phyloP scores from a whole-genome alignment of 92 coral and sea anemone genomes.

The Bergia sp. region DNA sequence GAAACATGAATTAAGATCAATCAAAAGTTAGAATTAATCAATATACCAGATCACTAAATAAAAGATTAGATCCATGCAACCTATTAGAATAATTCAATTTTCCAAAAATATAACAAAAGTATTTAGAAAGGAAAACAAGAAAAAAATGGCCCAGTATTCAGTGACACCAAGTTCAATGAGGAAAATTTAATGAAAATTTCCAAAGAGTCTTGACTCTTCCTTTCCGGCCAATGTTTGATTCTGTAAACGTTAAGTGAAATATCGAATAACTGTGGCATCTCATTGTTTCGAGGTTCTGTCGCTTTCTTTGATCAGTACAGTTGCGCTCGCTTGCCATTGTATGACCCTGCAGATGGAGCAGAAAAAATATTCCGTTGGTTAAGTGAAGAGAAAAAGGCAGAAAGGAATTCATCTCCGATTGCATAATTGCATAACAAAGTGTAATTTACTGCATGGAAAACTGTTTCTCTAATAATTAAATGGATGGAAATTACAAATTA shows the following conservation, averaged over 20 bases:
- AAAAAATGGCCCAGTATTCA: neutral
- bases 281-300: neutral
- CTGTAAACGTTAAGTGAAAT: neutral
- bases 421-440: slow-evolving; percentile 31
- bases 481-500: slow-evolving; percentile 1
- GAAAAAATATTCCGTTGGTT: neutral
- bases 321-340: slow-evolving; percentile 8
- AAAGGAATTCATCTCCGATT: neutral
- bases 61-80: neutral
- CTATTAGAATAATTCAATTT: neutral
- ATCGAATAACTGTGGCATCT: neutral
- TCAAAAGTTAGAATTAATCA: slow-evolving; percentile 2
- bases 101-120: neutral
- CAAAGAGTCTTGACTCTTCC: neutral
- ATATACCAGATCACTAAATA: neutral
- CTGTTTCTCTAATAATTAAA: slow-evolving; percentile 9
- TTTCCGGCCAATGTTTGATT: slow-evolving; percentile 13
- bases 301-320: slow-evolving; percentile 17
- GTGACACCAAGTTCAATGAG: neutral
- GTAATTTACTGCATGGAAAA: slow-evolving; percentile 13
- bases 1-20: slow-evolving; percentile 2
- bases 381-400: neutral
- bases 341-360: slow-evolving; percentile 35
- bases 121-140: neutral
- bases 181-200: neutral